Evolutionary conservation across 2,888 invertebrate species (phyloP).

Genomic region (Sceliomorpha sp.): DNA sequence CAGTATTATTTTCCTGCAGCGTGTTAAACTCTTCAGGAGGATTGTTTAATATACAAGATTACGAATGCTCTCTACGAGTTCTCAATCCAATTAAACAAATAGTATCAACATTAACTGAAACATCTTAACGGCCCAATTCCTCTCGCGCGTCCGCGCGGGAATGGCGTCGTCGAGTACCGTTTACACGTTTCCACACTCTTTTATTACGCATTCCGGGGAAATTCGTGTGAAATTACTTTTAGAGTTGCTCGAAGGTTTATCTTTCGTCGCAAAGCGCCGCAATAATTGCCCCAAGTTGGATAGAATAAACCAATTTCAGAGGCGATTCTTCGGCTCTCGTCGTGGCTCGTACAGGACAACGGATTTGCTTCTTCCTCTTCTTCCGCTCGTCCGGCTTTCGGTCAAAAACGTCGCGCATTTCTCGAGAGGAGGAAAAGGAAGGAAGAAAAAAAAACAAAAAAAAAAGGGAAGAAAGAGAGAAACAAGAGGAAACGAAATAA

Average conservation of each 20-base stretch:
- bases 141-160: constrained; percentile 24
- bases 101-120: too few relatives aligned
- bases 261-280: constrained; percentile 34
- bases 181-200: constrained; percentile 37
- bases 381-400: too few relatives aligned
- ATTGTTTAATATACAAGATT: too few relatives aligned
- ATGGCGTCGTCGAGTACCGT: constrained; percentile 26
- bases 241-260: constrained; percentile 28
- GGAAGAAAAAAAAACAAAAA: too few relatives aligned
- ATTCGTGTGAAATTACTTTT: constrained; percentile 32
- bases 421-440: too few relatives aligned
- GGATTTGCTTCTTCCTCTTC: constrained; percentile 12
- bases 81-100: too few relatives aligned
- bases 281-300: constrained; percentile 40
- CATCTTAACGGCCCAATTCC: constrained; percentile 23
- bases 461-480: too few relatives aligned
- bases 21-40: too few relatives aligned
- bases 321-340: constrained; percentile 18
- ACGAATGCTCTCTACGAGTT: too few relatives aligned
- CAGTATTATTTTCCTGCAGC: too few relatives aligned
- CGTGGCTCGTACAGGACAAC: constrained; percentile 3
- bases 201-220: constrained; percentile 34
- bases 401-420: too few relatives aligned
- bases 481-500: constrained; percentile 19
- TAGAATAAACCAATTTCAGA: constrained; percentile 39